phyloP scores from a whole-genome alignment of 2,797 vertebrate genomes.

The Sphaeramia orbicularis region DNA sequence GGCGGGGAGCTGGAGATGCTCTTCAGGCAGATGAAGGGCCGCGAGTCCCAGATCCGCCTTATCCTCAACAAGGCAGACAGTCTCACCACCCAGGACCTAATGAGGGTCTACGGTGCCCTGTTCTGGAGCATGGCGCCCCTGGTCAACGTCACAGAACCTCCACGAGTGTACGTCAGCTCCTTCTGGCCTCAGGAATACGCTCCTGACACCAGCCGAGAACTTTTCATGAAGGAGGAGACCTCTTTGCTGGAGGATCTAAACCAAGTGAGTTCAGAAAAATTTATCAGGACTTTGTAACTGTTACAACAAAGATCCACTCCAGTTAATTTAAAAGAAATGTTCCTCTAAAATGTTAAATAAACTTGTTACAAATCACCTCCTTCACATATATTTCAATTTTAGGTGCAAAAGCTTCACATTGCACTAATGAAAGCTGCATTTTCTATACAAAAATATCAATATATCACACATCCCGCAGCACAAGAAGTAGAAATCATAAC shows the following conservation, averaged over 20 bases:
- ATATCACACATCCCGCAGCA: too few relatives aligned
- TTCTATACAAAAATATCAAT: too few relatives aligned
- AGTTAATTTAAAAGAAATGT: too few relatives aligned
- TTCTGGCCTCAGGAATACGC: slow-evolving; percentile 97
- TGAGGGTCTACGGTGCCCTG: slow-evolving; percentile 96
- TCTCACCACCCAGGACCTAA: slow-evolving; percentile 94
- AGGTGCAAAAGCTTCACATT: too few relatives aligned
- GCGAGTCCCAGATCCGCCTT: slow-evolving; percentile 97
- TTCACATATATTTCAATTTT: too few relatives aligned
- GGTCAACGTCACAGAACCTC: slow-evolving; percentile 96
- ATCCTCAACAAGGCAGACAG: slow-evolving; percentile 98
- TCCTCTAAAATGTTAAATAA: too few relatives aligned
- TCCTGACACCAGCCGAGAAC: slow-evolving; percentile 89
- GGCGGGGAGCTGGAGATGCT: slow-evolving; percentile 96
- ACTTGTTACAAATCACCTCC: too few relatives aligned
- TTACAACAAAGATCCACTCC: too few relatives aligned
- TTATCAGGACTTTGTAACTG: neutral
- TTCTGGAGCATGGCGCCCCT: slow-evolving; percentile 98
- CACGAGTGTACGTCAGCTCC: slow-evolving; percentile 97
- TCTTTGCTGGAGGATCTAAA: slow-evolving; percentile 97
- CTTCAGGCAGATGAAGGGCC: slow-evolving; percentile 95
- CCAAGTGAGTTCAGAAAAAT: slow-evolving; percentile 73
- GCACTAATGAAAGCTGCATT: too few relatives aligned
- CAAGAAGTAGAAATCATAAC: too few relatives aligned
- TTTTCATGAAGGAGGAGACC: slow-evolving; percentile 96